These are phyloP conservation scores for Betta splendens DNA, from an alignment of 2,797 vertebrate genomes.

Conservation along the genomic window DNA sequence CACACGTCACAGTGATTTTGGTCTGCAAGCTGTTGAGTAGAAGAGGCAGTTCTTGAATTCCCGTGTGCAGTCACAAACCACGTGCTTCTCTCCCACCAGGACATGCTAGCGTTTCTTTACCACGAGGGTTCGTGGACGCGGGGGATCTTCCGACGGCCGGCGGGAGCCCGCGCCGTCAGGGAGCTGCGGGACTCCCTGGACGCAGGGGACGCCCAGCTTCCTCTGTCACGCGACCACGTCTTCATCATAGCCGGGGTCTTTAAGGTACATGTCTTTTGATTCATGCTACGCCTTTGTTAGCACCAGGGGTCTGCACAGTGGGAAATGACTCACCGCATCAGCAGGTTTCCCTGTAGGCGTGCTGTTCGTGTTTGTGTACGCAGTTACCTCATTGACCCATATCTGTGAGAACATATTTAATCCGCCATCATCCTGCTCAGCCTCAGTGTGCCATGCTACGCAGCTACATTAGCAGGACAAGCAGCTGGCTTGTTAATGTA, in stretches of 20 bases:
- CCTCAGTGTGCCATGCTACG: constrained; percentile 1
- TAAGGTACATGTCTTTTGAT: constrained; percentile 82
- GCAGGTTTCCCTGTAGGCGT: background rate
- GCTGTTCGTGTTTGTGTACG: background rate
- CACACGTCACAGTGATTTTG: background rate
- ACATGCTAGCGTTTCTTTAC: constrained; percentile 91
- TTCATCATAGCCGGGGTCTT: constrained; percentile 93
- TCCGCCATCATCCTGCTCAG: constrained; percentile 33
- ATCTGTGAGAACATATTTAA: constrained; percentile 46
- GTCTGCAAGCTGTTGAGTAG: background rate
- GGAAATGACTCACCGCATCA: background rate
- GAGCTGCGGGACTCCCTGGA: constrained; percentile 91
- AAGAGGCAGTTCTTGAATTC: no score
- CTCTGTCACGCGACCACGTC: constrained; percentile 86
- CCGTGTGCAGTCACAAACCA: no score
- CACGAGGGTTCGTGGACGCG: constrained; percentile 91
- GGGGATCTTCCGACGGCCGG: constrained; percentile 93
- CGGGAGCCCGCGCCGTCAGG: constrained; percentile 89
- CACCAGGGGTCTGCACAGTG: background rate
- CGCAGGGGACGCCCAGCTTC: constrained; percentile 83
- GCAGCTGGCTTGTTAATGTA: constrained; percentile 44
- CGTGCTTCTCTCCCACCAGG: constrained; percentile 78
- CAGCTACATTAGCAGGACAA: constrained; percentile 50
- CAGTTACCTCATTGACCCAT: constrained; percentile 37
- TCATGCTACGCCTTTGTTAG: no score